Evolutionary conservation across 2,113 vertebrate species (phyloP), one percentile per base, ranked within the genome.

Genomic region (Anhinga rufa): DNA sequence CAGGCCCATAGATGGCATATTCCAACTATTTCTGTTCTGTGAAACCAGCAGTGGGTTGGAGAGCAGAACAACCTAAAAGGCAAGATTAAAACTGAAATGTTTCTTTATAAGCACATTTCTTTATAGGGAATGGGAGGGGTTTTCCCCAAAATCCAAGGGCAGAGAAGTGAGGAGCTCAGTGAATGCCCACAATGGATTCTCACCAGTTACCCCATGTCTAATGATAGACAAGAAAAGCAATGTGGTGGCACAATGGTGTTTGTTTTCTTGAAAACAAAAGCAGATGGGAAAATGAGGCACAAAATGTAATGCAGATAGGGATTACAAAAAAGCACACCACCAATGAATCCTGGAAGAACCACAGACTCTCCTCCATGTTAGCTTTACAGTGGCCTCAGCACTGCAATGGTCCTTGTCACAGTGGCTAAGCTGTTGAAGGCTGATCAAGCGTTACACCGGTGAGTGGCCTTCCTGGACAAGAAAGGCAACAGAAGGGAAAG

Each of bases 1-100:
- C 71, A 93, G 92, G 82, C 97, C 97, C 77, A 54, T 96, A 98
- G 97, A 86, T 98, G 97, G 97, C 97, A 96, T 64, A 85, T 92
- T 97, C 70, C 82, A 85, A 92, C 97, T 90, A 77, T 75, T 81
- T 90, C 83, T 96, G 83, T 52, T 93, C 80, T 31, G 22, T 65
- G 71, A 95, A 92, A 86, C 17, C 68, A 38, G 66, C 48, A 85
- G 49, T 26, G 60, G 36, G 38, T 62, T 5, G 9, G 65, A 62
- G 55, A 87, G 7, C 36, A 65, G 48, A 93, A 28, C 24, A 86
- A 54, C 6, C 9, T 83, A 68, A 94, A 90, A 90, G 18, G 42
- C 82, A 90, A 74, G 44, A 91, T 49, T 83, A 76, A 84, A 93
- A 89, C n/a, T 4, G 70, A 83, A 87, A 58, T 4, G 60, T 44